Conservation (phyloP, 2,113 vertebrate species). For the Xenopus borealis region DNA sequence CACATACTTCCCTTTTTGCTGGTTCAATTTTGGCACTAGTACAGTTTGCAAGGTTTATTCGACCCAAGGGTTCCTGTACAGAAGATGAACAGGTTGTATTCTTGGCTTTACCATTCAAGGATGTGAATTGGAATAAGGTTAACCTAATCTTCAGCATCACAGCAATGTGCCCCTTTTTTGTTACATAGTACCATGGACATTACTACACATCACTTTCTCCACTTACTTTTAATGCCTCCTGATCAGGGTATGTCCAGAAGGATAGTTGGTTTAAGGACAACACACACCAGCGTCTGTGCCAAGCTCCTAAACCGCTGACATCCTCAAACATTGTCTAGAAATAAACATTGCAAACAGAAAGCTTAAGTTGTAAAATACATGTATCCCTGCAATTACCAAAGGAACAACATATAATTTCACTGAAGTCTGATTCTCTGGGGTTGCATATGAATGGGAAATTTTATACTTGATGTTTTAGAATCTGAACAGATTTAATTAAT, state of each 20-base stretch:
- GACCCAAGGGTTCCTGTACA: constrained; percentile 64
- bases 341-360: background rate
- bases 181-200: too few relatives aligned
- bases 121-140: too few relatives aligned
- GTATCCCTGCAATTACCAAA: too few relatives aligned
- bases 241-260: constrained; percentile 73
- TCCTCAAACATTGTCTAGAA: constrained; percentile 72
- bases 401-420: too few relatives aligned
- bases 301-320: constrained; percentile 67
- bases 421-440: too few relatives aligned
- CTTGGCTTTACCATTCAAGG: too few relatives aligned
- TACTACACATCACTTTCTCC: background rate
- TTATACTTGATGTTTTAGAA: too few relatives aligned
- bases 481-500: too few relatives aligned
- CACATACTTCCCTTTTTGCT: constrained; percentile 67
- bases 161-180: too few relatives aligned
- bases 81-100: background rate
- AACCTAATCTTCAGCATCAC: too few relatives aligned
- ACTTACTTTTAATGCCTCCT: constrained; percentile 62
- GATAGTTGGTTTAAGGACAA: constrained; percentile 58
- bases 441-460: too few relatives aligned
- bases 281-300: constrained; percentile 69
- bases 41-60: constrained; percentile 59
- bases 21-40: constrained; percentile 57
- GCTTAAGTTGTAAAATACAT: background rate